Conservation (phyloP, 2,797 vertebrate genomes). For the Ctenopoma kingsleyae region DNA sequence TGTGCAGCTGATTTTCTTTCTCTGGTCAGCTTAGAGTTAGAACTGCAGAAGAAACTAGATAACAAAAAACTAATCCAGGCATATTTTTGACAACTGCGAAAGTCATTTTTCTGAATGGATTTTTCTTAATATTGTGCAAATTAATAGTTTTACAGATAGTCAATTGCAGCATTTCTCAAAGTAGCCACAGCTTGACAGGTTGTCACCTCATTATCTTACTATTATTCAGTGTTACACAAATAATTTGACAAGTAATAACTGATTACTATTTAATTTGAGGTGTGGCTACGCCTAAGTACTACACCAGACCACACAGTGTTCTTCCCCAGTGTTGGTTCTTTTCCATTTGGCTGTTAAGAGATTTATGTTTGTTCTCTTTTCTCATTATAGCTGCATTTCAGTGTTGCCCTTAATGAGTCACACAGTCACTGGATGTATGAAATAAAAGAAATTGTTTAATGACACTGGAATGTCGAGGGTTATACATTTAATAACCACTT, state of each 20-base stretch:
- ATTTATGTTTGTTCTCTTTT: constrained; percentile 30
- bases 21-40: not conserved
- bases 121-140: not conserved
- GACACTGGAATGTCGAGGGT: constrained; percentile 17
- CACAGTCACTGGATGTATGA: constrained; percentile 30
- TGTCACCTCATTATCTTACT: not conserved
- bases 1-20: constrained; percentile 18
- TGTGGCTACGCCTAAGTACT: not conserved
- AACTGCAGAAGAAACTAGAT: not conserved
- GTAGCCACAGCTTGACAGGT: not conserved
- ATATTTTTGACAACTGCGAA: too few relatives aligned
- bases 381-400: constrained; percentile 30
- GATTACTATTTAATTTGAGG: not conserved
- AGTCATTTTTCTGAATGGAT: not conserved
- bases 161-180: not conserved
- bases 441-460: constrained; percentile 24
- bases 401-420: constrained; percentile 43
- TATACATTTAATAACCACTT: constrained; percentile 41
- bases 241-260: too few relatives aligned
- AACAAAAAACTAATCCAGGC: not conserved
- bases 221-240: too few relatives aligned
- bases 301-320: constrained; percentile 1
- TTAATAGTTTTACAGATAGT: not conserved
- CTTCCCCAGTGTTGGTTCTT: not conserved
- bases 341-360: constrained; percentile 14